A percentile compares a stretch with the other conserved stretches of the same genome.
Conservation (phyloP, 2,888 invertebrate genomes). For the Cerceris ruficornis region DNA sequence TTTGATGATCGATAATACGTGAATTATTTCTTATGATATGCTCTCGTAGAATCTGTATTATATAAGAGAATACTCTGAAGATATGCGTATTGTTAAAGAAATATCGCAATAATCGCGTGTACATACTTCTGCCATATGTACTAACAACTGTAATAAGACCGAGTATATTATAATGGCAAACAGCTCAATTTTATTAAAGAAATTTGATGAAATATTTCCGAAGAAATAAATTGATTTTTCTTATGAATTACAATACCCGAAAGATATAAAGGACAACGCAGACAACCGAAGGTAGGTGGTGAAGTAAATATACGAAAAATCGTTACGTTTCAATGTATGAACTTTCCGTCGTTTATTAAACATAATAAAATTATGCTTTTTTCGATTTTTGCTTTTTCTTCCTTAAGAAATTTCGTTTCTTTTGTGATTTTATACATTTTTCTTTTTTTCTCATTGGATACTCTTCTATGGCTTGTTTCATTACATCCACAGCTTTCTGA, state of each 20-base stretch:
- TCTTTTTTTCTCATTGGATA: slow-evolving; percentile 54
- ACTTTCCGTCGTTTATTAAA: slow-evolving; percentile 4
- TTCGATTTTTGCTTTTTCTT: slow-evolving; percentile 27
- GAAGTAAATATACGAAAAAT: slow-evolving; percentile 31
- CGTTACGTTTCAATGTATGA: slow-evolving; percentile 16
- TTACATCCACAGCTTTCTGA: slow-evolving; percentile 83
- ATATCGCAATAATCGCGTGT: slow-evolving; percentile 48
- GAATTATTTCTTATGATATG: slow-evolving; percentile 34
- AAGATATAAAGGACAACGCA: slow-evolving; percentile 5
- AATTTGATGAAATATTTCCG: slow-evolving; percentile 12
- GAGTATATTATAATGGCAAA: slow-evolving; percentile 20
- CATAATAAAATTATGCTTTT: slow-evolving; percentile 19
- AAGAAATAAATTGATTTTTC: slow-evolving; percentile 20
- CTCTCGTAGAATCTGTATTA: slow-evolving; percentile 52
- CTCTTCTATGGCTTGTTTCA: slow-evolving; percentile 81
- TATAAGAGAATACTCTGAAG: slow-evolving; percentile 38
- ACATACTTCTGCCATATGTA: slow-evolving; percentile 61
- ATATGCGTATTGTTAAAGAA: slow-evolving; percentile 40
- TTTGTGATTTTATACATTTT: slow-evolving; percentile 5
- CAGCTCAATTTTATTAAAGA: slow-evolving; percentile 36
- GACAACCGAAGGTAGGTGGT: slow-evolving; percentile 26
- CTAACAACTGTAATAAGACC: slow-evolving; percentile 48
- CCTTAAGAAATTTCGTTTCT: slow-evolving; percentile 24
- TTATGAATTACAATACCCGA: slow-evolving; percentile 9
- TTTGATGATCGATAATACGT: slow-evolving; percentile 45